phyloP scores from a whole-genome alignment of 2,888 invertebrate species.

The Apamea sordens region DNA sequence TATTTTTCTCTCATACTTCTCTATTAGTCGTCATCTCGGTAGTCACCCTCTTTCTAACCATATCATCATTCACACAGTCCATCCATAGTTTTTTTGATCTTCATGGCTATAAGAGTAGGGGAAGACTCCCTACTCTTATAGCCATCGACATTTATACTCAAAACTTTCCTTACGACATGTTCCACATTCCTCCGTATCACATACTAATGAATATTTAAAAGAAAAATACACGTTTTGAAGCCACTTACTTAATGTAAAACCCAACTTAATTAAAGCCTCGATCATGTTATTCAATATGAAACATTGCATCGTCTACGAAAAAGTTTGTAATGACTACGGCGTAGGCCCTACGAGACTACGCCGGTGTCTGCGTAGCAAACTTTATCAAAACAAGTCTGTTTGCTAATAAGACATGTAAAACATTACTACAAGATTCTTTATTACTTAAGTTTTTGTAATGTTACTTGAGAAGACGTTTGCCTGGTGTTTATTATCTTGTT shows the following conservation, averaged over 20 bases:
- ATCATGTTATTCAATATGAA: neutral
- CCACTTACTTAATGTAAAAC: neutral
- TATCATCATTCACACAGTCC: too few relatives aligned
- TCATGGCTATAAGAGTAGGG: too few relatives aligned
- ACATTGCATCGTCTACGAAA: constrained; percentile 4
- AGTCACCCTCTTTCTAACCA: too few relatives aligned
- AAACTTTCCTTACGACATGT: neutral
- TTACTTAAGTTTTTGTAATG: too few relatives aligned
- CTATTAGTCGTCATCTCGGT: too few relatives aligned
- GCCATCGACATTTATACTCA: neutral
- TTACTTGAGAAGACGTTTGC: neutral
- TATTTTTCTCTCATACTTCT: too few relatives aligned
- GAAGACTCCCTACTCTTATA: too few relatives aligned
- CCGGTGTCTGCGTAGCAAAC: constrained; percentile 14
- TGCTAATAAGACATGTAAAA: neutral
- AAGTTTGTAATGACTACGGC: constrained; percentile 29
- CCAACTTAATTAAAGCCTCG: neutral
- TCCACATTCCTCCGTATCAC: neutral
- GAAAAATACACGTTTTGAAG: neutral
- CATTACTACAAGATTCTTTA: neutral
- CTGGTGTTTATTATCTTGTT: neutral
- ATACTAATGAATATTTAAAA: neutral
- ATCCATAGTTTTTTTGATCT: too few relatives aligned
- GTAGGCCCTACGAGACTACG: constrained; percentile 39
- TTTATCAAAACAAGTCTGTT: neutral